These are phyloP conservation scores for Spilosoma lubricipeda DNA, from an alignment of 2,888 invertebrate genomes.

Conservation along the genomic window DNA sequence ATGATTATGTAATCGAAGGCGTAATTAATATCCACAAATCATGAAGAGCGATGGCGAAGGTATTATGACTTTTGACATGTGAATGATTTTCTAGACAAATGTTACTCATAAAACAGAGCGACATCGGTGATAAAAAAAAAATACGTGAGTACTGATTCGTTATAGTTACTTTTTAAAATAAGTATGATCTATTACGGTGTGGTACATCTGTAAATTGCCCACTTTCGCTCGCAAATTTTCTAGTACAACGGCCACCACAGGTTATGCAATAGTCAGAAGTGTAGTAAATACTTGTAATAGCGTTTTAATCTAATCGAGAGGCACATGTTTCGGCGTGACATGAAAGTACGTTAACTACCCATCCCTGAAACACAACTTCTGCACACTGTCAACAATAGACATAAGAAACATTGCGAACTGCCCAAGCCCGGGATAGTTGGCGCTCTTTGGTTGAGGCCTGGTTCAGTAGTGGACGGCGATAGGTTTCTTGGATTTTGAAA, in stretches of 20 bases:
- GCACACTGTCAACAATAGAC: conserved; percentile 20
- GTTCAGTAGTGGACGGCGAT: no score
- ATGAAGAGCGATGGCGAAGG: conserved; percentile 15
- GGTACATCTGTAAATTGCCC: conserved; percentile 50
- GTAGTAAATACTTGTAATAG: conserved; percentile 74
- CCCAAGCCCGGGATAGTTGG: no score
- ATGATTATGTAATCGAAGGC: conserved; percentile 40
- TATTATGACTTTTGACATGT: background rate
- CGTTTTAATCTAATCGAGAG: conserved; percentile 73
- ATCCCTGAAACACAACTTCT: conserved; percentile 32
- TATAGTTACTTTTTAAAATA: conserved; percentile 36
- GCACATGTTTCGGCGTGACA: conserved; percentile 59
- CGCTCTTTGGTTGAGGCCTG: no score
- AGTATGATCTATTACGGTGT: conserved; percentile 55
- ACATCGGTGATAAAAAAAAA: conserved; percentile 39
- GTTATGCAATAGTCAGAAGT: conserved; percentile 68
- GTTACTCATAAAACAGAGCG: conserved; percentile 26
- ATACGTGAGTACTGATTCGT: conserved; percentile 39
- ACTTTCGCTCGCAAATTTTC: conserved; percentile 82
- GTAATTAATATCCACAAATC: conserved; percentile 29
- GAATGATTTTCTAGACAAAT: conserved; percentile 26
- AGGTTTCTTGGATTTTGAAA: no score
- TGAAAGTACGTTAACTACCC: conserved; percentile 60
- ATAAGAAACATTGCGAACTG: background rate
- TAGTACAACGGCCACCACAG: conserved; percentile 57